A percentile compares a stretch with the other conserved stretches of the same genome.
These are phyloP conservation scores for Buceros bicornis DNA, from an alignment of 2,797 vertebrate genomes.

Conservation along the genomic window DNA sequence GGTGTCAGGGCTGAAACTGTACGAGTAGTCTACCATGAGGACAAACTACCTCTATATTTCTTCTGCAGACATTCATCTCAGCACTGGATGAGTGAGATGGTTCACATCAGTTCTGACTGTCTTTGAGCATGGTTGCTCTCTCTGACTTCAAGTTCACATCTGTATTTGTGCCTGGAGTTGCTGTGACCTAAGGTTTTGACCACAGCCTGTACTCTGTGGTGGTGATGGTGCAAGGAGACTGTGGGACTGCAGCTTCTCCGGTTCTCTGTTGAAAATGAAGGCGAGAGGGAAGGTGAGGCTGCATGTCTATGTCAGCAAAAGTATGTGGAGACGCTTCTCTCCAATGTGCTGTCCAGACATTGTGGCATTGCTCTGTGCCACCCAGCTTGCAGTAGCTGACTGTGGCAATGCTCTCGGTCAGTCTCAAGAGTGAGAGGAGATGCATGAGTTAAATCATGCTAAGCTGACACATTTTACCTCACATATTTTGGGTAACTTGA, in stretches of 20 bases:
- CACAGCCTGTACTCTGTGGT: accelerated
- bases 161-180: not conserved
- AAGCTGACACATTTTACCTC: not conserved
- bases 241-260: not conserved
- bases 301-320: accelerated
- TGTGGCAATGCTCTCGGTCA: accelerated
- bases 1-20: not conserved
- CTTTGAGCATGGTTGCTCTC: not conserved
- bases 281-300: not conserved
- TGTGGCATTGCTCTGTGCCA: not conserved
- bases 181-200: not conserved
- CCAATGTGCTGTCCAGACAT: accelerated
- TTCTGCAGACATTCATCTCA: not conserved
- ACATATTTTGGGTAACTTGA: not conserved
- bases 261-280: not conserved
- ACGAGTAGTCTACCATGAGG: not conserved
- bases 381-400: not conserved
- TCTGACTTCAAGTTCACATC: not conserved
- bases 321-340: not conserved
- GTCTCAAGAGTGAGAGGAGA: not conserved
- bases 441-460: accelerated
- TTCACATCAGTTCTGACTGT: not conserved
- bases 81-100: not conserved
- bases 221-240: not conserved
- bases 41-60: not conserved